phyloP scores from a whole-genome alignment of 2,888 invertebrate species.

The Pemphredon lugubris region DNA sequence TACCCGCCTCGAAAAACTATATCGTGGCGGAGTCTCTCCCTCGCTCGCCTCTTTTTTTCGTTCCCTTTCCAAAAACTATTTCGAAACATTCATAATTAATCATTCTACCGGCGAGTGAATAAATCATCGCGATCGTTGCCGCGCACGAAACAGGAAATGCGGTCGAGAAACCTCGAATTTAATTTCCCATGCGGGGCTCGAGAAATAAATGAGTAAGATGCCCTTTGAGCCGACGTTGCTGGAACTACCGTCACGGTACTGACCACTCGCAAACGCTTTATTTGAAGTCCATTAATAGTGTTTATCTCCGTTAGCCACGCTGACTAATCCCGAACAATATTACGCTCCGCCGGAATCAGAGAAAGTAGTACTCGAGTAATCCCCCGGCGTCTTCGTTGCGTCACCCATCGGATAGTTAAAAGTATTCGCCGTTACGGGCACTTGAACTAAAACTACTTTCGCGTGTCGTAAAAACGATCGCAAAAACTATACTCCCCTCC shows the following conservation, averaged over 20 bases:
- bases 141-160: conserved; percentile 55
- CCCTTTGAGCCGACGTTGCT: conserved; percentile 43
- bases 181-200: conserved; percentile 45
- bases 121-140: conserved; percentile 35
- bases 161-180: conserved; percentile 63
- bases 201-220: conserved; percentile 43
- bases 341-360: conserved; percentile 37
- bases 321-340: conserved; percentile 34
- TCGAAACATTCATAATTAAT: conserved; percentile 46
- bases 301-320: conserved; percentile 43
- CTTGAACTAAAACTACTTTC: conserved; percentile 43
- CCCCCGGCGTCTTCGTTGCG: conserved; percentile 37
- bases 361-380: conserved; percentile 50
- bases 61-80: no score
- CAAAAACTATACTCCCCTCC: no score
- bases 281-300: conserved; percentile 43
- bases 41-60: no score
- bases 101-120: conserved; percentile 39
- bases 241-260: conserved; percentile 46
- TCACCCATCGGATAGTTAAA: conserved; percentile 38
- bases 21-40: no score
- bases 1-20: no score
- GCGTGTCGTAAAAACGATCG: conserved; percentile 20
- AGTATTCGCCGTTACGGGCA: conserved; percentile 38
- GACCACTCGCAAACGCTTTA: conserved; percentile 35